Evolutionary conservation across 2,797 vertebrate species (phyloP).

Genomic region (Heteromormyrus szaboi): DNA sequence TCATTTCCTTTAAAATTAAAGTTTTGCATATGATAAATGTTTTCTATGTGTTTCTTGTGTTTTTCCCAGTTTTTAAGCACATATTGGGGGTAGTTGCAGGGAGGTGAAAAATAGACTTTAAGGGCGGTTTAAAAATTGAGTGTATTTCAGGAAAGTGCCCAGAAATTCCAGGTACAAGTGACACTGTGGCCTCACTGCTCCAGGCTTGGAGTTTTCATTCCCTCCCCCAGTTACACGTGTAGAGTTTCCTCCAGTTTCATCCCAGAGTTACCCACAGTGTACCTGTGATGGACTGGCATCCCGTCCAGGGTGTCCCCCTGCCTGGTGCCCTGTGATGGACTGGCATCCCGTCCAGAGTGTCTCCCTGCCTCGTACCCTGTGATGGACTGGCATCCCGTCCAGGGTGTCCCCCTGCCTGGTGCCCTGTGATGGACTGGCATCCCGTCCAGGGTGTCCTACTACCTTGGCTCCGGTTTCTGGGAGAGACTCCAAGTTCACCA

Average conservation of each 20-base stretch:
- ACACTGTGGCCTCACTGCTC: not conserved
- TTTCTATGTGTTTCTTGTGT: not conserved
- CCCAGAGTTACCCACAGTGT: not conserved
- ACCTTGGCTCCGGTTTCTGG: not conserved
- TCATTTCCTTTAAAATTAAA: not conserved
- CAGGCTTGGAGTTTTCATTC: not conserved
- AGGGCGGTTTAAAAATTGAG: not conserved
- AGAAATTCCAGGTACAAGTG: not conserved
- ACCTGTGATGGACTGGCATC: not conserved
- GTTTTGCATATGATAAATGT: not conserved
- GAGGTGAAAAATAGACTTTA: not conserved
- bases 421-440: not conserved
- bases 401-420: not conserved
- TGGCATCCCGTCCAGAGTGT: not conserved
- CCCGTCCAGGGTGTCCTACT: not conserved
- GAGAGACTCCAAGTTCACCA: not conserved
- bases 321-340: not conserved
- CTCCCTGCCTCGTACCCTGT: too few relatives aligned
- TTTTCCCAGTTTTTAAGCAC: too few relatives aligned
- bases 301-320: not conserved
- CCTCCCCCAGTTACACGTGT: not conserved
- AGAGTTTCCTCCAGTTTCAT: not conserved
- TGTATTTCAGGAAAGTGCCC: not conserved
- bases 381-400: not conserved
- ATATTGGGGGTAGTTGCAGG: not conserved